Evolutionary conservation across 2,113 vertebrate species (phyloP).

Genomic region (Misgurnus anguillicaudatus): DNA sequence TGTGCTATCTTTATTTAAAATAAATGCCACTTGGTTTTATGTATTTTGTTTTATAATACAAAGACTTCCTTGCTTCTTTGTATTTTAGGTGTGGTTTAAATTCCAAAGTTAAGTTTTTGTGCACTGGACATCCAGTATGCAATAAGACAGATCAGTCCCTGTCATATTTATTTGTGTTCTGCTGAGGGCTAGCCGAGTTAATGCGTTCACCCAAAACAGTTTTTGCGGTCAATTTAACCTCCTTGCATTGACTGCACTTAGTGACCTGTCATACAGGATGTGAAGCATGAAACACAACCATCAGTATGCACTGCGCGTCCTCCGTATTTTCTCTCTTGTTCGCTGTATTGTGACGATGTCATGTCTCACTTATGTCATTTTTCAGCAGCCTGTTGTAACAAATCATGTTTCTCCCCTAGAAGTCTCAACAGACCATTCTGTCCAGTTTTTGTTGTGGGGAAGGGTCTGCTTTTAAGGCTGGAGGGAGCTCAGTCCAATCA

Average conservation of each 20-base stretch:
- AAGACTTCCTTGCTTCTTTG: too few relatives aligned
- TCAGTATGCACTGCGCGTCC: conserved; percentile 34
- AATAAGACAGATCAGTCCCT: conserved; percentile 39
- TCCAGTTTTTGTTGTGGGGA: conserved; percentile 57
- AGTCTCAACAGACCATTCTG: conserved; percentile 61
- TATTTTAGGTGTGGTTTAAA: too few relatives aligned
- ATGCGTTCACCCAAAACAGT: conserved; percentile 53
- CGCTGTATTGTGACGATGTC: conserved; percentile 49
- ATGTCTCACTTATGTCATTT: conserved; percentile 29
- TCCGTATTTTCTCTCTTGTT: conserved; percentile 28
- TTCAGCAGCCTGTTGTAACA: conserved; percentile 15
- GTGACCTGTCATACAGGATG: conserved; percentile 65
- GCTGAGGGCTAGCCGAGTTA: conserved; percentile 5
- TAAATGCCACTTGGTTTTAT: too few relatives aligned
- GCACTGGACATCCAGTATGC: conserved; percentile 23
- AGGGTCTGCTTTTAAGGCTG: conserved; percentile 56
- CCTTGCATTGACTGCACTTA: conserved; percentile 64
- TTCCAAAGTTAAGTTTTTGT: too few relatives aligned
- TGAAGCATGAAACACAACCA: conserved; percentile 63
- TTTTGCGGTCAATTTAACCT: conserved; percentile 67
- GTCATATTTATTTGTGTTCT: not conserved
- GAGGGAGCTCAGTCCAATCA: conserved; percentile 33
- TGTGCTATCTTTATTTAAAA: too few relatives aligned
- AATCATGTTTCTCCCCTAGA: conserved; percentile 14
- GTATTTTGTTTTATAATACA: too few relatives aligned